Evolutionary conservation across 1,140 invertebrate genomes (phyloP).

Genomic region (Augochlora pura): DNA sequence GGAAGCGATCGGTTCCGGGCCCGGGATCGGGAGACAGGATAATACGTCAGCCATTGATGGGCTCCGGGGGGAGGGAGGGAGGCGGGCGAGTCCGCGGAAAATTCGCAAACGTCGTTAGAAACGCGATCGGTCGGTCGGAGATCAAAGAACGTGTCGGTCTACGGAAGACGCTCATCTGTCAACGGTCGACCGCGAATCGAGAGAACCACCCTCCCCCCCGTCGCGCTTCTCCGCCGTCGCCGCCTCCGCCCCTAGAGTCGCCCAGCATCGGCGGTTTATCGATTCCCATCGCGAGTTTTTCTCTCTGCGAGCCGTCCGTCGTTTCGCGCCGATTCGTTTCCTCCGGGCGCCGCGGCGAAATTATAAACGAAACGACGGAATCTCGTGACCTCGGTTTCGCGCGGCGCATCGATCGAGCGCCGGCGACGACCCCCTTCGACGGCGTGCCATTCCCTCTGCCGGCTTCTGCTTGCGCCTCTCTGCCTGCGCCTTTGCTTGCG

Average conservation of each 20-base stretch:
- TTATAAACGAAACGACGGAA: constrained; percentile 64
- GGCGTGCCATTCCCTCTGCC: constrained; percentile 15
- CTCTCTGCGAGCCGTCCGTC: constrained; percentile 17
- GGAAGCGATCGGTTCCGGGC: not conserved
- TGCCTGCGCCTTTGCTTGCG: not conserved
- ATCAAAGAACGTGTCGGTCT: constrained; percentile 42
- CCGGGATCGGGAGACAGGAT: not conserved
- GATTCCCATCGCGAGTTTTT: constrained; percentile 35
- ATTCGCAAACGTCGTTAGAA: constrained; percentile 27
- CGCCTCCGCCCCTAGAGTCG: too few species aligned
- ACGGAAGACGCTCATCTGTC: constrained; percentile 42
- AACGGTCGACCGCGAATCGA: constrained; percentile 3
- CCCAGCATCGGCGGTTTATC: not conserved
- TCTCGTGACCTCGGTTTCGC: constrained; percentile 61
- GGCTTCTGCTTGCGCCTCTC: not conserved
- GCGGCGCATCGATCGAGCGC: constrained; percentile 53
- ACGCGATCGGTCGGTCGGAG: constrained; percentile 11
- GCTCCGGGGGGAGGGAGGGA: too few species aligned
- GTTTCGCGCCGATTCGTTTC: constrained; percentile 60
- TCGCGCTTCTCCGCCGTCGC: too few species aligned
- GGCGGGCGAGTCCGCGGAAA: not conserved
- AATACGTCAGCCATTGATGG: not conserved
- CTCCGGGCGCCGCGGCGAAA: constrained; percentile 50
- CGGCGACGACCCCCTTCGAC: constrained; percentile 37
- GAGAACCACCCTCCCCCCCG: not conserved